Conservation (phyloP, 2,797 vertebrate genomes). For the Eidolon dupreanum region DNA sequence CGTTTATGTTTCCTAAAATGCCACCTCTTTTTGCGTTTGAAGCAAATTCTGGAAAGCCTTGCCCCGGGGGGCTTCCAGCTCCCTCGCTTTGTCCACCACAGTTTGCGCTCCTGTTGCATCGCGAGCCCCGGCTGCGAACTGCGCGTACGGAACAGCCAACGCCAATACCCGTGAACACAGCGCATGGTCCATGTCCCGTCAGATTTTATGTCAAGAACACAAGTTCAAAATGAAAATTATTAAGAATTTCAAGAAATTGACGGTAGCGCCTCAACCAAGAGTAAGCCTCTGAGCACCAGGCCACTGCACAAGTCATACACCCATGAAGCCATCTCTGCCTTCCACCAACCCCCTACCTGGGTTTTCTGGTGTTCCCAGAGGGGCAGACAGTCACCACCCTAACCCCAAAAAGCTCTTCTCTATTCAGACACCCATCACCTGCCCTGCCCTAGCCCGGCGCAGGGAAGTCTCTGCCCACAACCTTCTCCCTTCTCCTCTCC, state of each 20-base stretch:
- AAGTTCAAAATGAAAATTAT: neutral
- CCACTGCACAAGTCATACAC: neutral
- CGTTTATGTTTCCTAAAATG: neutral
- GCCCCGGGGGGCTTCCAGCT: neutral
- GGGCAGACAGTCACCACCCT: neutral
- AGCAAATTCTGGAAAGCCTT: neutral
- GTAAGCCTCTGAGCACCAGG: neutral
- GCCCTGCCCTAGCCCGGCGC: too few species aligned
- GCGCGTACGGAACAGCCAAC: neutral
- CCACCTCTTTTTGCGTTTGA: neutral
- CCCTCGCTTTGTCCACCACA: neutral
- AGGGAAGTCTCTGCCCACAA: neutral
- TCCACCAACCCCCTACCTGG: neutral
- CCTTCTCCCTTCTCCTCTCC: neutral
- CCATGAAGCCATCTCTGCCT: neutral
- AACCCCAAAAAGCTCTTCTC: neutral
- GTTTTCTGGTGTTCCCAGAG: neutral
- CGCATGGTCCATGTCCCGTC: neutral
- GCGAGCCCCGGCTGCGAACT: neutral
- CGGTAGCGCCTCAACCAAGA: neutral
- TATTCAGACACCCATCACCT: neutral
- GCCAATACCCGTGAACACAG: neutral
- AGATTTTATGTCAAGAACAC: neutral
- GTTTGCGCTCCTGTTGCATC: neutral
- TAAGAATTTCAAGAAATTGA: neutral